Percentiles rank a stretch among this genome's conserved stretches.
These are phyloP conservation scores for Acanthurus tractus DNA, from an alignment of 2,797 vertebrate genomes.

Conservation along the genomic window DNA sequence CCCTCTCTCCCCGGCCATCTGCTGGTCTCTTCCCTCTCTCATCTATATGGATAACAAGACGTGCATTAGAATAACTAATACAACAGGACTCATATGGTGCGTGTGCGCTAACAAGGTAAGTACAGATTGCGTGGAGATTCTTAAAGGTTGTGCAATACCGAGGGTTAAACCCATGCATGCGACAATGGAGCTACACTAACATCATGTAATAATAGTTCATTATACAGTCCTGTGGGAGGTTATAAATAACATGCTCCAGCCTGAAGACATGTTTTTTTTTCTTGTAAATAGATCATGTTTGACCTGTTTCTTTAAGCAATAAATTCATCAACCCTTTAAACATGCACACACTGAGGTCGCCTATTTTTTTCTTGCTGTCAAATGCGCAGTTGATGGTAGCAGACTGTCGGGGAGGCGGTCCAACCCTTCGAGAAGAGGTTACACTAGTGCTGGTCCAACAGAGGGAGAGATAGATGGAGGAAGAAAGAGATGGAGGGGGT, in stretches of 20 bases:
- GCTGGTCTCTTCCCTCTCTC: constrained; percentile 68
- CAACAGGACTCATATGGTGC: constrained; percentile 72
- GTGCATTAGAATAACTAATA: constrained; percentile 76
- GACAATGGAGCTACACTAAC: constrained; percentile 15
- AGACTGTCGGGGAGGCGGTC: constrained; percentile 9
- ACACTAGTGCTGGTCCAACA: constrained; percentile 16
- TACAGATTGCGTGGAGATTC: constrained; percentile 57
- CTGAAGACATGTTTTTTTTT: constrained; percentile 7
- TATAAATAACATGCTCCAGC: neutral
- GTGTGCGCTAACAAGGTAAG: constrained; percentile 71
- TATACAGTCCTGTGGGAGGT: constrained; percentile 9
- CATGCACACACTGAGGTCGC: neutral
- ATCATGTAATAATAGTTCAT: constrained; percentile 30
- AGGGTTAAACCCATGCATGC: constrained; percentile 33
- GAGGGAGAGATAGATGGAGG: constrained; percentile 42
- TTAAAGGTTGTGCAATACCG: constrained; percentile 35
- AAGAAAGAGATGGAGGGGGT: constrained; percentile 45
- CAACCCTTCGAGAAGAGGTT: constrained; percentile 32
- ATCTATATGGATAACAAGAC: constrained; percentile 81
- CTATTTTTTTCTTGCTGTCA: constrained; percentile 30
- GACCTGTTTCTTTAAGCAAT: constrained; percentile 29
- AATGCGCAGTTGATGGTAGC: constrained; percentile 16
- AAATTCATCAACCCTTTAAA: constrained; percentile 44
- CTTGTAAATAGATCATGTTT: constrained; percentile 30
- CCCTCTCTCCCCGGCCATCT: constrained; percentile 77